Base-by-base conservation (phyloP, 2,113 vertebrate species). In the Perca fluviatilis region DNA sequence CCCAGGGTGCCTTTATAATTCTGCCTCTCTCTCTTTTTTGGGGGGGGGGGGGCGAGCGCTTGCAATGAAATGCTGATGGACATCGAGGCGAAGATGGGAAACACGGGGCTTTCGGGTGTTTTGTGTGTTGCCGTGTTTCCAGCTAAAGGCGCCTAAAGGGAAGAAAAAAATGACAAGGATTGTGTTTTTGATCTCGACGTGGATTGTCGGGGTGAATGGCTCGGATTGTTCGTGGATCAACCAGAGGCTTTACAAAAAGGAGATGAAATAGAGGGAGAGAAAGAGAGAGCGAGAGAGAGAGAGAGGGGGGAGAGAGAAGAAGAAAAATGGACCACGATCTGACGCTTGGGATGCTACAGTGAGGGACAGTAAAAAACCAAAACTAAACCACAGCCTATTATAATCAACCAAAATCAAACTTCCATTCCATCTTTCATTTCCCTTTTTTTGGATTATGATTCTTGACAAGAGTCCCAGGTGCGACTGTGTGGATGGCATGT, bases 401-500 rank as follows among this genome's bases (percentile, higher is more conserved):
- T 47, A 75, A 74, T 47, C 27, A 65, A 60, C 43, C 50, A 36
- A 30, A 58, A 86, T 50, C 51, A 51, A 76, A 84, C 77, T 77
- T 75, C 54, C 68, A 74, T 80, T 78, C 74, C 47, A 77, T 82
- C 54, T 71, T 30, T 50, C 49, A 18, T 57, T 80, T 50, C 19
- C 62, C 27, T 27, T 27, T 82, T 83, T 87, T 76, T 87, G 92
- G 94, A 95, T 93, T 89, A 94, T 95, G 89, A 85, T 88, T 83
- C 65, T 90, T 27, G 92, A 86, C 86, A 43, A 23, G 81, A 87
- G 77, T 71, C 85, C 76, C 77, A 89, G 91, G 90, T 92, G 80
- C 90, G 93, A 92, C 86, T 89, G 88, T 88, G 16, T 85, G 91
- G 94, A 92, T 84, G 91, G 87, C 80, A 71, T 83, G 90, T 87